Evolutionary conservation across 37 sponge, comb jelly and placozoan genomes (phyloP).

Genomic region (Chondrilla cf. caribensis): DNA sequence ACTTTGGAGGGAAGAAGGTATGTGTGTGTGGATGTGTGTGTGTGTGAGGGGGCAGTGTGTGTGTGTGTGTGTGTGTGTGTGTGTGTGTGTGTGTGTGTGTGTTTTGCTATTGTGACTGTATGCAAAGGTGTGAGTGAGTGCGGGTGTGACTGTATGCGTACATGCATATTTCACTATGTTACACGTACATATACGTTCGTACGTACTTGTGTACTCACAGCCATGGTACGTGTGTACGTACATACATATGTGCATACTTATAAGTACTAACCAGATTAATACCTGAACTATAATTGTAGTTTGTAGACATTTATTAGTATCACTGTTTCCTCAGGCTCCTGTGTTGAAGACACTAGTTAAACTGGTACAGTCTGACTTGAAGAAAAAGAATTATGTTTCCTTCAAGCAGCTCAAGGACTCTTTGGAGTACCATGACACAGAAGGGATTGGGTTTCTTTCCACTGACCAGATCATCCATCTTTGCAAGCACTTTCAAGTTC

Average conservation of each 20-base stretch:
- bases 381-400: slow-evolving; percentile 46
- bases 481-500: slow-evolving; percentile 34
- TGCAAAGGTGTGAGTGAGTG: not conserved
- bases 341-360: slow-evolving; percentile 44
- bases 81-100: not conserved
- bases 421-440: slow-evolving; percentile 29
- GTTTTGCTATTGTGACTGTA: not conserved
- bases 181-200: not conserved
- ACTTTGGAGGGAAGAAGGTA: slow-evolving; percentile 63
- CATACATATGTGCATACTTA: too few relatives aligned
- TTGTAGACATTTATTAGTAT: too few relatives aligned
- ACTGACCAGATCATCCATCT: slow-evolving; percentile 33
- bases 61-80: not conserved
- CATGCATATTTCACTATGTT: not conserved
- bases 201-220: too few relatives aligned
- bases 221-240: not conserved
- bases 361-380: slow-evolving; percentile 54
- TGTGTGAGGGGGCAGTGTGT: too few relatives aligned
- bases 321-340: slow-evolving; percentile 23
- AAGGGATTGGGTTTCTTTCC: slow-evolving; percentile 40
- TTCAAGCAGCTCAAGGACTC: slow-evolving; percentile 27
- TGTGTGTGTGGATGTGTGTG: not conserved
- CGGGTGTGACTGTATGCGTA: not conserved
- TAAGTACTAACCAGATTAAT: too few relatives aligned
- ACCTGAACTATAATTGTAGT: too few relatives aligned